Conservation (phyloP, 2,797 vertebrate genomes). For the Urosaurus nigricauda region DNA sequence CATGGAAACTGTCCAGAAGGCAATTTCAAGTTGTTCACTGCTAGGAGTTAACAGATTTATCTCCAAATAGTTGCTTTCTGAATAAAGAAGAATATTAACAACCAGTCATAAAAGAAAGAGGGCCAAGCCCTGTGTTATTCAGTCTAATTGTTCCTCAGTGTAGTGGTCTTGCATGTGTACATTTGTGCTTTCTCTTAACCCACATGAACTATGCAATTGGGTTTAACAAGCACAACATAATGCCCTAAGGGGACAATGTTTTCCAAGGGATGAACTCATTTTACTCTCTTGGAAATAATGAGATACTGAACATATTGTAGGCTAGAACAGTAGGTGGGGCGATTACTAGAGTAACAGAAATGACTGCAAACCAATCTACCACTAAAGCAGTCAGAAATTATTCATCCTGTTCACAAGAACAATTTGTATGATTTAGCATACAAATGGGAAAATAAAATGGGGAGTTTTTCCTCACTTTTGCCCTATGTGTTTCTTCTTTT, state of each 20-base stretch:
- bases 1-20: neutral
- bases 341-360: neutral
- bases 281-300: conserved; percentile 11
- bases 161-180: too few species aligned
- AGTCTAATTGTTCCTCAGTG: neutral
- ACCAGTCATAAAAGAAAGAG: neutral
- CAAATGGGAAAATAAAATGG: neutral
- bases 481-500: neutral
- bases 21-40: conserved; percentile 3
- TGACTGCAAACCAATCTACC: neutral
- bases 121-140: neutral
- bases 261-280: conserved; percentile 9
- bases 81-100: neutral
- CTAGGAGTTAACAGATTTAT: conserved; percentile 33
- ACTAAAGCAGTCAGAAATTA: too few species aligned
- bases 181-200: neutral
- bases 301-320: neutral
- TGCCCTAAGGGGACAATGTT: neutral
- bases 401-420: neutral
- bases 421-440: neutral
- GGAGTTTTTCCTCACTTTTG: too few species aligned
- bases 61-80: conserved; percentile 26
- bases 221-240: conserved; percentile 25
- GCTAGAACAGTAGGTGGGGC: neutral
- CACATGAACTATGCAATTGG: conserved; percentile 11